These are phyloP conservation scores for Aleiodes testaceus DNA, from an alignment of 2,888 invertebrate species.

Conservation along the genomic window DNA sequence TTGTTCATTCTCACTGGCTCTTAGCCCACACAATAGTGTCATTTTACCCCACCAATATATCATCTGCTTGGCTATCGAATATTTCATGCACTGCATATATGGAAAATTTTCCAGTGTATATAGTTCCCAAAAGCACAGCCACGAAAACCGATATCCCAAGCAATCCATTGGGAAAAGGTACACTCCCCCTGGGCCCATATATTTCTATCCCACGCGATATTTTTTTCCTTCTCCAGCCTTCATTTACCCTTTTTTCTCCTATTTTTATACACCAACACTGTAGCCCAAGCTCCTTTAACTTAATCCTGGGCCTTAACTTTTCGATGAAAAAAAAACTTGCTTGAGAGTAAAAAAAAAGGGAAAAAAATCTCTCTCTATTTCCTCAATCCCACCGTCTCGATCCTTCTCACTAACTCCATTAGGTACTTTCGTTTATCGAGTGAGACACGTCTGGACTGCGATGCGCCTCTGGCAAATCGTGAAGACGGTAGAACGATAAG, in stretches of 20 bases:
- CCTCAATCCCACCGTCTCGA: slow-evolving; percentile 28
- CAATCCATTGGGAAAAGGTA: slow-evolving; percentile 31
- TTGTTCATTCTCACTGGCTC: slow-evolving; percentile 27
- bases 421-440: slow-evolving; percentile 45
- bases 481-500: slow-evolving; percentile 12
- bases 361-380: slow-evolving; percentile 33
- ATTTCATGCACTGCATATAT: slow-evolving; percentile 21
- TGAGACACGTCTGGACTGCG: slow-evolving; percentile 40
- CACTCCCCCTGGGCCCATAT: slow-evolving; percentile 36
- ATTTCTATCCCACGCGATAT: slow-evolving; percentile 26
- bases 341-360: slow-evolving; percentile 18
- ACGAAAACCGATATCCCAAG: slow-evolving; percentile 33
- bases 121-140: slow-evolving; percentile 18
- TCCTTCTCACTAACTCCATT: slow-evolving; percentile 46
- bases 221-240: neutral
- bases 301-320: slow-evolving; percentile 46
- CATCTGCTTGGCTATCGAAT: slow-evolving; percentile 32
- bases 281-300: slow-evolving; percentile 24
- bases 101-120: slow-evolving; percentile 25
- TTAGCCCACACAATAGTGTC: slow-evolving; percentile 9
- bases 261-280: neutral
- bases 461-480: slow-evolving; percentile 43
- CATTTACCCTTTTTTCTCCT: neutral
- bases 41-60: slow-evolving; percentile 9
- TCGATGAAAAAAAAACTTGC: slow-evolving; percentile 29